These are phyloP conservation scores for Schizopygopsis malacanthus DNA, from an alignment of 2,797 vertebrate genomes.

Conservation along the genomic window DNA sequence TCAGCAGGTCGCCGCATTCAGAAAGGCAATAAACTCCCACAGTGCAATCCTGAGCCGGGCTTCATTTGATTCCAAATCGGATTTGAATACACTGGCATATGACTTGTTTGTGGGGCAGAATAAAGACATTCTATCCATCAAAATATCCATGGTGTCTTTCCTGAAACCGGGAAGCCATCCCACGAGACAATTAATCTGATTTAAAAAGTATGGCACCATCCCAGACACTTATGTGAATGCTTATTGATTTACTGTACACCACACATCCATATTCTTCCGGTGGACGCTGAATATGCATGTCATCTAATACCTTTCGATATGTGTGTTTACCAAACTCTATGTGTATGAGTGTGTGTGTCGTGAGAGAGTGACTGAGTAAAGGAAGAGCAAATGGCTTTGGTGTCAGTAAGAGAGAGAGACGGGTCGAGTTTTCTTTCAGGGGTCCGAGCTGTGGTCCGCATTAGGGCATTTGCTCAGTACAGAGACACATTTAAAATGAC, in stretches of 20 bases:
- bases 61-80: conserved; percentile 54
- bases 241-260: conserved; percentile 60
- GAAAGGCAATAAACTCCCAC: conserved; percentile 55
- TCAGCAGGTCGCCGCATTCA: conserved; percentile 43
- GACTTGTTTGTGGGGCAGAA: conserved; percentile 50
- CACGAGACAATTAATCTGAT: conserved; percentile 62
- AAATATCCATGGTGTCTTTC: conserved; percentile 44
- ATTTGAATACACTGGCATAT: conserved; percentile 58
- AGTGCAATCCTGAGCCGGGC: conserved; percentile 27
- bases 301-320: conserved; percentile 49
- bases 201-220: conserved; percentile 54
- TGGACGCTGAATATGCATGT: conserved; percentile 56
- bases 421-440: background rate
- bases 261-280: conserved; percentile 51
- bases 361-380: conserved; percentile 5
- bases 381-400: conserved; percentile 26
- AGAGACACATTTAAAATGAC: conserved; percentile 32
- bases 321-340: conserved; percentile 16
- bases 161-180: conserved; percentile 51
- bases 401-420: background rate
- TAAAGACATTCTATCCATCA: conserved; percentile 55
- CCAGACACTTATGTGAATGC: conserved; percentile 50
- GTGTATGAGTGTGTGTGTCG: conserved; percentile 25
- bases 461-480: conserved; percentile 2
- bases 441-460: conserved; percentile 19